Conservation (phyloP, 2,113 vertebrate genomes). For the Chaetorhynchus papuensis region DNA sequence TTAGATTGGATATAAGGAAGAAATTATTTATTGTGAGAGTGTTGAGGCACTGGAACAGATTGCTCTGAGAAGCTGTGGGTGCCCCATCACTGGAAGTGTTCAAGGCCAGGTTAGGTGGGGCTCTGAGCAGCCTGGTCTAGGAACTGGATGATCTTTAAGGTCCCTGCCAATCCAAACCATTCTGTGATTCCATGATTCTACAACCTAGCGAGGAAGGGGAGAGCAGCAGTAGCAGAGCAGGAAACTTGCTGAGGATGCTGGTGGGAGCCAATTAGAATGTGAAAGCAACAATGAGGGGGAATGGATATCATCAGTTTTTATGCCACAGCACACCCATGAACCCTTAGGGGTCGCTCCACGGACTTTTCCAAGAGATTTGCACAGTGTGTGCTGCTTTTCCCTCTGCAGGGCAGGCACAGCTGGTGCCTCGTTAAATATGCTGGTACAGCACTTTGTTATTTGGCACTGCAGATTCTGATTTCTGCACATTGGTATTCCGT, state of each 20-base stretch:
- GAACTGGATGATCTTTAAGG: neutral
- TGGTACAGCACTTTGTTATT: neutral
- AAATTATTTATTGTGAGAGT: neutral
- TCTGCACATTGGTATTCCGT: neutral
- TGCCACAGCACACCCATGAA: rapidly evolving
- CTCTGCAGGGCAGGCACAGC: neutral
- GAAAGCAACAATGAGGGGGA: neutral
- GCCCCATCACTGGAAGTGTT: rapidly evolving
- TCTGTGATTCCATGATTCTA: neutral
- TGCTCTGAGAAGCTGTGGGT: neutral
- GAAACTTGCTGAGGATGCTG: neutral
- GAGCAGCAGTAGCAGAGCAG: neutral
- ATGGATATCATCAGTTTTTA: neutral
- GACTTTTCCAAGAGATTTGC: neutral
- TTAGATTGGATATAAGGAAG: neutral
- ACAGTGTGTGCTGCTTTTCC: neutral
- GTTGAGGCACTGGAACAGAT: neutral
- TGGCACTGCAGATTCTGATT: neutral
- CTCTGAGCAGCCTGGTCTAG: neutral
- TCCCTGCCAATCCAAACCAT: neutral
- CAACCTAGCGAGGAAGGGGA: rapidly evolving
- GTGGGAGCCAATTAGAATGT: neutral
- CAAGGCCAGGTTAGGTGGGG: neutral
- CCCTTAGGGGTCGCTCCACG: rapidly evolving
- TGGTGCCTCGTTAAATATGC: neutral